A percentile compares a stretch with the other conserved stretches of the same genome.
These are phyloP conservation scores for Vidua chalybeata DNA, from an alignment of 2,113 vertebrate genomes.

Conservation along the genomic window DNA sequence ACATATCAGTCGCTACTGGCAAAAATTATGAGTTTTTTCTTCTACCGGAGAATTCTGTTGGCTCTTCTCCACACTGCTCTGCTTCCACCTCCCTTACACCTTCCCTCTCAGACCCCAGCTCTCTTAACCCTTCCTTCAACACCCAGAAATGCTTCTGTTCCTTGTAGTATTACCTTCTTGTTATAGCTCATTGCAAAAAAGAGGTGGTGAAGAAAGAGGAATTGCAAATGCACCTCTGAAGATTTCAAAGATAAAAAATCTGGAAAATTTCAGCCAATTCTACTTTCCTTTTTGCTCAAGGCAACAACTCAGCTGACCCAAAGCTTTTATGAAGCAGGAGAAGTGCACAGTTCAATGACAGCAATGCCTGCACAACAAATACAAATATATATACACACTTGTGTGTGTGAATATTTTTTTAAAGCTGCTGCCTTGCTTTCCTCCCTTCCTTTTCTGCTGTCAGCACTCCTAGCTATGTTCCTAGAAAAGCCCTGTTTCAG, in stretches of 20 bases:
- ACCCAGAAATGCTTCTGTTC: not conserved
- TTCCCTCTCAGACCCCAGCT: not conserved
- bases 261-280: not conserved
- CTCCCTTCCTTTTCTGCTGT: not conserved
- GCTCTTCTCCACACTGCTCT: not conserved
- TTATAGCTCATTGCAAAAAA: not conserved
- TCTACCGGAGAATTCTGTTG: not conserved
- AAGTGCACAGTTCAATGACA: not conserved
- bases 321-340: not conserved
- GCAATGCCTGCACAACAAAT: not conserved
- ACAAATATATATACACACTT: not conserved
- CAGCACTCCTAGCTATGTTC: not conserved
- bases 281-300: not conserved
- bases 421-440: not conserved
- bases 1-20: not conserved
- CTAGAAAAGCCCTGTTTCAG: not conserved
- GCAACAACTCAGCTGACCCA: not conserved
- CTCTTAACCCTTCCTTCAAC: not conserved
- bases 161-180: rapidly evolving
- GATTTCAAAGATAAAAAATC: not conserved
- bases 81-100: not conserved
- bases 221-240: not conserved
- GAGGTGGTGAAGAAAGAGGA: not conserved
- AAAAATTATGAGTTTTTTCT: not conserved
- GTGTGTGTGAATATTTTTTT: rapidly evolving